Evolutionary conservation across 2,888 invertebrate genomes (phyloP), one percentile per base, ranked within the genome.

Genomic region (Nomada goodeniana): DNA sequence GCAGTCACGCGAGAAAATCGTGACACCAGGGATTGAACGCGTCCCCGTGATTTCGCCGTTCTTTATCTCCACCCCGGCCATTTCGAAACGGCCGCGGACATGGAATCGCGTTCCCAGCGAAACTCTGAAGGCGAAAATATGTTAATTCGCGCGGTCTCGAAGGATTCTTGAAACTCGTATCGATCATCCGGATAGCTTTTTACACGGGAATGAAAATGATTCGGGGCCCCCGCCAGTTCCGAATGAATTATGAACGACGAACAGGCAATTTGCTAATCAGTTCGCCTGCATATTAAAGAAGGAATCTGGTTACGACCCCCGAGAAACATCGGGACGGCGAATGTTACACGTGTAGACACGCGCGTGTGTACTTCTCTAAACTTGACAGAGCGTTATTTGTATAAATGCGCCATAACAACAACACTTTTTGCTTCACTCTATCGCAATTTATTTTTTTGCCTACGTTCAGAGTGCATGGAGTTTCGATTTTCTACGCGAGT

Each of bases 1-100:
- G 44, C 67, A 50, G 60, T 63, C 61, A 57, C 53, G 75, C 75
- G n/a, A 68, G 61, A 55, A 68, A 68, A 75, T 75, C 42, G 3
- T 67, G 44, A 36, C 65, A 77, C 59, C 59, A 26, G 9, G 44
- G 52, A 60, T 44, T 64, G 64, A 50, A 63, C 18, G 50, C 68
- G 50, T 76, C 50, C 68, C 52, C 20, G 13, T 59, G 60, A 59
- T 44, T 71, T 52, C 52, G 50, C 18, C 64, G 23, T 61, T 50
- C 63, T 68, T 78, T 75, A 78, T 75, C 50, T 68, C 2, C 36
- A 36, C 11, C 2, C 2, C 13, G 53, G n/a, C 26, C 57, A 23
- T 26, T 63, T 13, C 50, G 26, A 42, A 57, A 53, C 36, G 75
- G 63, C 53, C 55, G 20, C 36, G 29, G 53, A 4, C 78, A 42